Evolutionary conservation across 1,140 invertebrate species (phyloP).

Genomic region (Drosophila takahashii): DNA sequence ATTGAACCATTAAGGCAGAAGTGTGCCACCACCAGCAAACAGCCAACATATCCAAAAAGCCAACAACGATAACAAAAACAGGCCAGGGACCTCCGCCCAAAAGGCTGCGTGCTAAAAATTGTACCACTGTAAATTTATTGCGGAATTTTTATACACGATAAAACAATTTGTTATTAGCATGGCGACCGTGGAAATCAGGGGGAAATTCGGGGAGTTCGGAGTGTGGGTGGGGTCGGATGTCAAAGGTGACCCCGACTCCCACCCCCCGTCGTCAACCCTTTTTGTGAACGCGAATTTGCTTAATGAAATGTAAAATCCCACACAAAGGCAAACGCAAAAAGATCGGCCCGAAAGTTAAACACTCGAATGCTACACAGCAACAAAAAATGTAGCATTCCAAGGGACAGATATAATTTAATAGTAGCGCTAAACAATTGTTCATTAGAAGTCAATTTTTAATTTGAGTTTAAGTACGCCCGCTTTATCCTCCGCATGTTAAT

Average conservation of each 20-base stretch:
- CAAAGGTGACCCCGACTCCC: conserved; percentile 48
- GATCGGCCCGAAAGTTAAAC: conserved; percentile 17
- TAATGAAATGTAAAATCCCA: conserved; percentile 77
- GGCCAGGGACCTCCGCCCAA: conserved; percentile 24
- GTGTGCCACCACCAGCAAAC: conserved; percentile 17
- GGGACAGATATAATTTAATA: background rate
- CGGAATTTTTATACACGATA: conserved; percentile 81
- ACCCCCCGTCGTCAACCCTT: conserved; percentile 33
- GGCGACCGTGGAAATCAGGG: conserved; percentile 60
- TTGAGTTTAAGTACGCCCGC: no score
- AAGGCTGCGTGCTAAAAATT: conserved; percentile 71
- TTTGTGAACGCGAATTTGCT: conserved; percentile 68
- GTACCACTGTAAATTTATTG: conserved; percentile 63
- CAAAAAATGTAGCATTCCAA: background rate
- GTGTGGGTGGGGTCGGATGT: conserved; percentile 14
- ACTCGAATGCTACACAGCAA: conserved; percentile 1
- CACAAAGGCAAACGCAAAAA: conserved; percentile 52
- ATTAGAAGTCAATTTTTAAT: no score
- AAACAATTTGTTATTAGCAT: conserved; percentile 82
- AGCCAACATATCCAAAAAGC: conserved; percentile 22
- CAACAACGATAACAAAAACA: conserved; percentile 15
- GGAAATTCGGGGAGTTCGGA: background rate
- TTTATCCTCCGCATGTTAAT: no score
- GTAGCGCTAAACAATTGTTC: no score
- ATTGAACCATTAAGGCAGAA: conserved; percentile 47